Conservation (phyloP, 2,888 invertebrate genomes). For the Silvanus unidentatus region DNA sequence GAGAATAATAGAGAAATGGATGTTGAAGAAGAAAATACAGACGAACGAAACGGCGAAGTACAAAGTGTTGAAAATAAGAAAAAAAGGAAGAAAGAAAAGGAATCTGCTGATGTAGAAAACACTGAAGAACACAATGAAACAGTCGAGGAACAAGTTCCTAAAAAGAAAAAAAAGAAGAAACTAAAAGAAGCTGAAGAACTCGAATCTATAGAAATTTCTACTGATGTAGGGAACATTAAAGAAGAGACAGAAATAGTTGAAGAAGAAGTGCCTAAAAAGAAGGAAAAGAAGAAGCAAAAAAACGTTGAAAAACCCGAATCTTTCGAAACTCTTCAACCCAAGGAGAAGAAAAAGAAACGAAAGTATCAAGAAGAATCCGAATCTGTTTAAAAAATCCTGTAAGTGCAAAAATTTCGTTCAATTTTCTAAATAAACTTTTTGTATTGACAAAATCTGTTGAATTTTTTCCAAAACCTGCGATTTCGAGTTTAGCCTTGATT, state of each 20-base stretch:
- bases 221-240: too few species aligned
- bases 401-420: too few species aligned
- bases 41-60: constrained; percentile 5
- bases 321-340: too few species aligned
- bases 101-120: constrained; percentile 9
- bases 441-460: too few species aligned
- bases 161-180: constrained; percentile 8
- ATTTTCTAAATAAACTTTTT: too few species aligned
- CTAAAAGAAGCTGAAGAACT: constrained; percentile 3
- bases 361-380: constrained; percentile 8
- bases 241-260: constrained; percentile 12
- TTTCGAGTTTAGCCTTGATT: too few species aligned
- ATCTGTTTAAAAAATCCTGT: constrained; percentile 5
- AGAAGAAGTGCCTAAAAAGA: constrained; percentile 10
- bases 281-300: constrained; percentile 15
- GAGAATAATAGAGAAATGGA: constrained; percentile 11
- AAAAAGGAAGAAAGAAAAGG: constrained; percentile 17
- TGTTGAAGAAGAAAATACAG: constrained; percentile 4
- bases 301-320: constrained; percentile 6
- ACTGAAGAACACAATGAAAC: constrained; percentile 2
- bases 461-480: too few species aligned
- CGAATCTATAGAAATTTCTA: constrained; percentile 1
- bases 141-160: too few species aligned
- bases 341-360: constrained; percentile 15
- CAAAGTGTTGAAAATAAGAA: not conserved